Evolutionary conservation across 1,140 invertebrate species (phyloP).

Genomic region (Cepaea nemoralis): DNA sequence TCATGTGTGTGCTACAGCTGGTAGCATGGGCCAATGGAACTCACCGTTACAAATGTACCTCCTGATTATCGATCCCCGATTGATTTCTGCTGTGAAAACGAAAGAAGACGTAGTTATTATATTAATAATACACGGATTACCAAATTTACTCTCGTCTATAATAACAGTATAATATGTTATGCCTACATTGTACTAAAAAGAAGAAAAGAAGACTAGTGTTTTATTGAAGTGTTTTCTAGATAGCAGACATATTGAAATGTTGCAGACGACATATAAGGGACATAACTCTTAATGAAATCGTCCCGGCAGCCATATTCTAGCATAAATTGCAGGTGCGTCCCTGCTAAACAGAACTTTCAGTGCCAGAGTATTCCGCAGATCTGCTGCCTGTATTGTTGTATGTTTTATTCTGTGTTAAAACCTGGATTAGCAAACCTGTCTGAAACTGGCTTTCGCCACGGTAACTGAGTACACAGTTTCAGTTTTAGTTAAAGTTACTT

Average conservation of each 20-base stretch:
- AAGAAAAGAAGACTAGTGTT: too few relatives aligned
- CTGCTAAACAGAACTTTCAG: neutral
- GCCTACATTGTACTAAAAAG: too few relatives aligned
- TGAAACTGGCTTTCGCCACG: too few relatives aligned
- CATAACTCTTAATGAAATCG: neutral
- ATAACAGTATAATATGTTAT: too few relatives aligned
- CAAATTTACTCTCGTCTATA: too few relatives aligned
- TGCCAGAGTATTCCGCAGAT: neutral
- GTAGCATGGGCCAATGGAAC: neutral
- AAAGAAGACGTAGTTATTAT: neutral
- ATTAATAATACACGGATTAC: too few relatives aligned
- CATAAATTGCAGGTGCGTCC: slow-evolving; percentile 12
- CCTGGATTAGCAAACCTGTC: too few relatives aligned
- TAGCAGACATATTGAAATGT: neutral
- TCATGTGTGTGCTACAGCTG: neutral
- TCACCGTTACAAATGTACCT: neutral
- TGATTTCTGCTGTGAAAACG: slow-evolving; percentile 5
- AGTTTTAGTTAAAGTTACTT: too few relatives aligned
- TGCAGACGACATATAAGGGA: slow-evolving; percentile 15
- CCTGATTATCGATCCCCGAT: neutral
- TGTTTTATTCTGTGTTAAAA: too few relatives aligned
- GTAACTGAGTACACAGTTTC: too few relatives aligned
- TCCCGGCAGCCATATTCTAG: neutral
- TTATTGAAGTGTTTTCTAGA: too few relatives aligned
- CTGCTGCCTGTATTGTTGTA: too few relatives aligned